Conservation (phyloP, 2,113 vertebrate genomes). For the Urocitellus parryii region DNA sequence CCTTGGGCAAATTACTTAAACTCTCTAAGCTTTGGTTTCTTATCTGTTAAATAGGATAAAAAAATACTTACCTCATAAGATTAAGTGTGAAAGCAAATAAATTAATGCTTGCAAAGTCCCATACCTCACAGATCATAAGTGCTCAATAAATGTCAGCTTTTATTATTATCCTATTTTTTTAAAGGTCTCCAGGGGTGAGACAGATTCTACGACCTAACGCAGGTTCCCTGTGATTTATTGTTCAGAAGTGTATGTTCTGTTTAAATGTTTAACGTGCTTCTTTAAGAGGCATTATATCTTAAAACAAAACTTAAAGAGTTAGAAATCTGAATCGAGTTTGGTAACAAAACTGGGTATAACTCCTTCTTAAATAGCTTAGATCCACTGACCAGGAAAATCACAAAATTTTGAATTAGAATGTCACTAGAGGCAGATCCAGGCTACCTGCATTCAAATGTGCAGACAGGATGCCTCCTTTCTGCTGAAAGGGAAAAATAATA, state of each 20-base stretch:
- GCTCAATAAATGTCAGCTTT: conserved; percentile 78
- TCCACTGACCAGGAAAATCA: neutral
- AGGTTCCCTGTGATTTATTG: conserved; percentile 52
- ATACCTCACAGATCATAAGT: conserved; percentile 73
- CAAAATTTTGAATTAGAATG: conserved; percentile 36
- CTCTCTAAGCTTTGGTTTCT: conserved; percentile 68
- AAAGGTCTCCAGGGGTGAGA: conserved; percentile 65
- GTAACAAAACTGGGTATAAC: neutral
- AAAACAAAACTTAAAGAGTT: conserved; percentile 33
- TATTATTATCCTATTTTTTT: conserved; percentile 77
- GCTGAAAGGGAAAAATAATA: neutral
- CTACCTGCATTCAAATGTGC: neutral
- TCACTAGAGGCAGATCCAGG: neutral
- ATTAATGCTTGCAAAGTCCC: conserved; percentile 71
- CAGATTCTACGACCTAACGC: conserved; percentile 58
- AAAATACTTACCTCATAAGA: conserved; percentile 55
- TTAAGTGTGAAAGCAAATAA: conserved; percentile 77
- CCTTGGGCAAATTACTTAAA: conserved; percentile 79
- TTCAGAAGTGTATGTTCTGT: conserved; percentile 54
- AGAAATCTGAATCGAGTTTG: conserved; percentile 46
- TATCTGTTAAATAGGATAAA: conserved; percentile 78
- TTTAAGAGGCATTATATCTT: conserved; percentile 61
- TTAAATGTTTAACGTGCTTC: conserved; percentile 61
- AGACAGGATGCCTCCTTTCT: neutral
- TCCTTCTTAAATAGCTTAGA: conserved; percentile 34